A percentile compares a stretch with the other conserved stretches of the same genome.
phyloP scores from a whole-genome alignment of 2,888 invertebrate species.

The Ischnura elegans region DNA sequence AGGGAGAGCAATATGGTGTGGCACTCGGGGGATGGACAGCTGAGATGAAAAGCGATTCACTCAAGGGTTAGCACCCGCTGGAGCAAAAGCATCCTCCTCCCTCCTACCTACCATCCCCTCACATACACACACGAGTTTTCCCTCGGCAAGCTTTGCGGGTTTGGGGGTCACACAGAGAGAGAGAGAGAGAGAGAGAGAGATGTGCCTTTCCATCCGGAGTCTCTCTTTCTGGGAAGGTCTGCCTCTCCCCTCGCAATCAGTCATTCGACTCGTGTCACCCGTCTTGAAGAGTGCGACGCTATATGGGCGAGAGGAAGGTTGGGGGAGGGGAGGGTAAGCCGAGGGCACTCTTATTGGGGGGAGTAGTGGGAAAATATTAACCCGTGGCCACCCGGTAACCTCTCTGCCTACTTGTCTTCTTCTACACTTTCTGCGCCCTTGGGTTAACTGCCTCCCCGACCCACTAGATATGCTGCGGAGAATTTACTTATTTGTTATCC shows the following conservation, averaged over 20 bases:
- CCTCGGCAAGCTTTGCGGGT: not conserved
- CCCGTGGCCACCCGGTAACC: not conserved
- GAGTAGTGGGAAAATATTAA: not conserved
- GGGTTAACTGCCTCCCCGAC: no score
- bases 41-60: constrained; percentile 59
- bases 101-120: not conserved
- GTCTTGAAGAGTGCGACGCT: constrained; percentile 19
- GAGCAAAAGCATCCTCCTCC: not conserved
- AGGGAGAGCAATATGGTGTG: not conserved
- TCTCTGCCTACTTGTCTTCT: no score
- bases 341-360: not conserved
- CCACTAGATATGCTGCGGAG: no score
- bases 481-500: no score
- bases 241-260: constrained; percentile 14
- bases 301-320: not conserved
- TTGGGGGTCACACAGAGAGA: no score
- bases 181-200: no score
- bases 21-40: constrained; percentile 47
- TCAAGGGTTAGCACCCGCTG: not conserved
- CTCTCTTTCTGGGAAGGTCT: not conserved
- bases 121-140: not conserved
- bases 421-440: no score
- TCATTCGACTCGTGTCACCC: constrained; percentile 25
- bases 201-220: not conserved
- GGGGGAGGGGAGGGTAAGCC: not conserved